Percentiles rank a stretch among this genome's conserved stretches.
phyloP scores from a whole-genome alignment of 2,888 invertebrate genomes.

The Gonocerus acuteangulatus region DNA sequence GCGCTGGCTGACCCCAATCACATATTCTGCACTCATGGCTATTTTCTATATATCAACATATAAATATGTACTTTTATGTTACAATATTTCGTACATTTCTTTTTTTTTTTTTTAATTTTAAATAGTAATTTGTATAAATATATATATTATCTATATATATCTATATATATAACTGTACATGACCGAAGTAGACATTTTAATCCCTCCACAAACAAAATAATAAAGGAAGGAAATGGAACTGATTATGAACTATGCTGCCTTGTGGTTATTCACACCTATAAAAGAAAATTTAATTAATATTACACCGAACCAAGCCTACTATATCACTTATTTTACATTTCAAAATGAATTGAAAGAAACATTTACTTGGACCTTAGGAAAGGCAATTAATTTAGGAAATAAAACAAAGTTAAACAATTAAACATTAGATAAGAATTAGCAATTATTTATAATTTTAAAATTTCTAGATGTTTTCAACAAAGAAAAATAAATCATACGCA shows the following conservation, averaged over 20 bases:
- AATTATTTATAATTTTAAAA: too few relatives aligned
- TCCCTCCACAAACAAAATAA: conserved; percentile 20
- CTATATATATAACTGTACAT: conserved; percentile 29
- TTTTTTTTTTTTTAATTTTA: conserved; percentile 7
- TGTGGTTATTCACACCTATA: conserved; percentile 39
- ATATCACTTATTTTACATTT: too few relatives aligned
- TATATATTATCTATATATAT: too few relatives aligned
- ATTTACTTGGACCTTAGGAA: too few relatives aligned
- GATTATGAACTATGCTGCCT: conserved; percentile 36
- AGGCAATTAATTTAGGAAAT: too few relatives aligned
- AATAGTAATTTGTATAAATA: conserved; percentile 26
- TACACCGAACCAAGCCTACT: background rate
- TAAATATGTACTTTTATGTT: conserved; percentile 10
- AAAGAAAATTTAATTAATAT: conserved; percentile 29
- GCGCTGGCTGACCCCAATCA: conserved; percentile 38
- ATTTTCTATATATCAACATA: conserved; percentile 20
- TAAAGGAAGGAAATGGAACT: conserved; percentile 21
- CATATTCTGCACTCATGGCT: conserved; percentile 41
- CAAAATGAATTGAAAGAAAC: too few relatives aligned
- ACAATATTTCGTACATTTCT: conserved; percentile 3
- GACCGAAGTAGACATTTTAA: conserved; percentile 29
- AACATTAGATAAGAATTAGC: too few relatives aligned
- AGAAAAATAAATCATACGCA: too few relatives aligned
- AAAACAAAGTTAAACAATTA: too few relatives aligned
- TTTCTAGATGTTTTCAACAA: too few relatives aligned